Percentiles rank a stretch among this genome's conserved stretches.
phyloP scores from a whole-genome alignment of 2,888 invertebrate genomes.

The Trichogramma dendrolimi region DNA sequence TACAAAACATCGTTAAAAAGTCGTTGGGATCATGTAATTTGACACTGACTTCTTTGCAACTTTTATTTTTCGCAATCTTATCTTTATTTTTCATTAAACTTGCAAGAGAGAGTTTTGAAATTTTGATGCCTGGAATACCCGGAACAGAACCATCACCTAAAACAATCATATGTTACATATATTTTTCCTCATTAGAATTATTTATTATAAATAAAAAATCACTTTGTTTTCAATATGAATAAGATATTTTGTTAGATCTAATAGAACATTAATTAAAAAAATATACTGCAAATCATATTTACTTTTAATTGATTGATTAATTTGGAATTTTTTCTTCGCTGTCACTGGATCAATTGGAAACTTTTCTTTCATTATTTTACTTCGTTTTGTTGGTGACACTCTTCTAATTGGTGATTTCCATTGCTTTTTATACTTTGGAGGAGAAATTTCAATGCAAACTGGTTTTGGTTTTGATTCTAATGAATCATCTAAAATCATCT shows the following conservation, averaged over 20 bases:
- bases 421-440: constrained; percentile 28
- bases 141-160: constrained; percentile 29
- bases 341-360: constrained; percentile 22
- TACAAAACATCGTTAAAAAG: constrained; percentile 48
- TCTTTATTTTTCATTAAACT: constrained; percentile 29
- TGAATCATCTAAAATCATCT: neutral
- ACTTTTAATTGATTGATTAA: constrained; percentile 33
- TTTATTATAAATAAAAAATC: constrained; percentile 8
- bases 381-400: constrained; percentile 34
- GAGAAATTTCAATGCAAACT: constrained; percentile 37
- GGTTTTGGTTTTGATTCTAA: constrained; percentile 5
- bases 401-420: constrained; percentile 24
- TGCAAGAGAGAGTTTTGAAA: constrained; percentile 38
- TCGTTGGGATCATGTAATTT: constrained; percentile 42
- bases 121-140: constrained; percentile 38
- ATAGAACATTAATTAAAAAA: neutral
- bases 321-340: constrained; percentile 35
- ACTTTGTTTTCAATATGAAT: neutral
- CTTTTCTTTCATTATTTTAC: constrained; percentile 39
- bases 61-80: constrained; percentile 16
- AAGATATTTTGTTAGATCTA: constrained; percentile 9
- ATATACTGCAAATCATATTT: constrained; percentile 12
- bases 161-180: constrained; percentile 10
- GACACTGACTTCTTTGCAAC: constrained; percentile 32
- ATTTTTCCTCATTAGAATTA: constrained; percentile 1